These are phyloP conservation scores for Orientallactaga bullata DNA, from an alignment of 2,113 vertebrate species.

Conservation along the genomic window DNA sequence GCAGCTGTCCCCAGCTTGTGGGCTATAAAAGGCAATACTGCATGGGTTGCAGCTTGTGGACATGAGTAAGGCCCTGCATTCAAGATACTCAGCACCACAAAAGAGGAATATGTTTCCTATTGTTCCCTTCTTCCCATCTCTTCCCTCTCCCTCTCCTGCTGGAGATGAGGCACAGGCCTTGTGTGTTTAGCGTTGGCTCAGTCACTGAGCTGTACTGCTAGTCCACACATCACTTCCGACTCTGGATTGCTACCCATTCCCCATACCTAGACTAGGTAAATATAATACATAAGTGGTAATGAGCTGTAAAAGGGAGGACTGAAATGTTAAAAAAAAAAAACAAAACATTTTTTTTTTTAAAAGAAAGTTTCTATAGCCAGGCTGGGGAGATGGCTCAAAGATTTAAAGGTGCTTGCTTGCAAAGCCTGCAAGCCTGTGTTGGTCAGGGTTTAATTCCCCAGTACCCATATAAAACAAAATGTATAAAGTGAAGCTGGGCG, in stretches of 20 bases:
- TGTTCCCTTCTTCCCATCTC: no score
- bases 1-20: neutral
- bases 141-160: neutral
- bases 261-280: neutral
- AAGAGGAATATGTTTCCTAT: neutral
- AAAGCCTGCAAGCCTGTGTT: no score
- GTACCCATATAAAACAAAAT: no score
- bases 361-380: no score
- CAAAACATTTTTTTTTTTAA: neutral
- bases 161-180: neutral
- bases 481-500: no score
- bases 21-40: neutral
- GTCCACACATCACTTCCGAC: neutral
- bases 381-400: neutral
- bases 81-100: neutral
- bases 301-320: slow-evolving; percentile 5
- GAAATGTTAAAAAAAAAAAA: neutral
- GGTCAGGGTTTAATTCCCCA: no score
- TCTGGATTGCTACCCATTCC: slow-evolving; percentile 31
- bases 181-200: neutral
- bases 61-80: neutral
- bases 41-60: neutral
- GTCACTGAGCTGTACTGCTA: neutral
- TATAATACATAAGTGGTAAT: slow-evolving; percentile 14
- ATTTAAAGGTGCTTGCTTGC: no score